Conservation (phyloP, 2,888 invertebrate species). For the Serripes groenlandicus region DNA sequence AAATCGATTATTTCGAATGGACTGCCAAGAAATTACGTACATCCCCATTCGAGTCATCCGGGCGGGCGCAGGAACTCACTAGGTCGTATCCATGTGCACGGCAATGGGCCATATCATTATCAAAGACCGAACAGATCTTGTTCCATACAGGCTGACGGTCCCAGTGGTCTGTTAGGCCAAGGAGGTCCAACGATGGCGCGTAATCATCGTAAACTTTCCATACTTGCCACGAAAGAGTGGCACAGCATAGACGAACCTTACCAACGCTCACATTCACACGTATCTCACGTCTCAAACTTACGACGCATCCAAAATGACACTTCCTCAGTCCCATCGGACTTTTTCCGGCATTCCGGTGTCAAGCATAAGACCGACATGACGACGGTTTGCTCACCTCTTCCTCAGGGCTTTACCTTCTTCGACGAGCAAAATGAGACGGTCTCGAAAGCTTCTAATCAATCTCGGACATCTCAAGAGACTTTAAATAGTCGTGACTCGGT, state of each 20-base stretch:
- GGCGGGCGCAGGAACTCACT: constrained; percentile 46
- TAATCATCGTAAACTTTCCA: constrained; percentile 34
- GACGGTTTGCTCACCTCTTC: constrained; percentile 12
- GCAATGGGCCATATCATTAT: constrained; percentile 35
- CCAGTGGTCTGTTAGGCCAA: constrained; percentile 41
- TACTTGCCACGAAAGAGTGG: constrained; percentile 24
- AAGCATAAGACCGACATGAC: constrained; percentile 6
- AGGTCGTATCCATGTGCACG: constrained; percentile 41
- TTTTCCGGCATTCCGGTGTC: constrained; percentile 4
- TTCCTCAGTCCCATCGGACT: constrained; percentile 15
- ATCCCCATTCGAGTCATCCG: constrained; percentile 25
- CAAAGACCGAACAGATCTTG: constrained; percentile 43
- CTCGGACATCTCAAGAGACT: constrained; percentile 4
- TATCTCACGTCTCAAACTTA: constrained; percentile 6
- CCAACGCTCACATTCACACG: constrained; percentile 1
- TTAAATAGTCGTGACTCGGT: constrained; percentile 10
- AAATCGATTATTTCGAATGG: constrained; percentile 41
- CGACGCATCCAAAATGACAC: constrained; percentile 10
- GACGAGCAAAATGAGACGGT: constrained; percentile 32
- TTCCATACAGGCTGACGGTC: constrained; percentile 60
- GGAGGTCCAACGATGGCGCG: constrained; percentile 49
- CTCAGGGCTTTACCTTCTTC: constrained; percentile 47
- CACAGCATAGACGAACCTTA: constrained; percentile 13
- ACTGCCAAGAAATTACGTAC: constrained; percentile 30
- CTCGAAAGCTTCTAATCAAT: constrained; percentile 1